phyloP scores from a whole-genome alignment of 2,113 vertebrate species.

The Ellobius talpinus region DNA sequence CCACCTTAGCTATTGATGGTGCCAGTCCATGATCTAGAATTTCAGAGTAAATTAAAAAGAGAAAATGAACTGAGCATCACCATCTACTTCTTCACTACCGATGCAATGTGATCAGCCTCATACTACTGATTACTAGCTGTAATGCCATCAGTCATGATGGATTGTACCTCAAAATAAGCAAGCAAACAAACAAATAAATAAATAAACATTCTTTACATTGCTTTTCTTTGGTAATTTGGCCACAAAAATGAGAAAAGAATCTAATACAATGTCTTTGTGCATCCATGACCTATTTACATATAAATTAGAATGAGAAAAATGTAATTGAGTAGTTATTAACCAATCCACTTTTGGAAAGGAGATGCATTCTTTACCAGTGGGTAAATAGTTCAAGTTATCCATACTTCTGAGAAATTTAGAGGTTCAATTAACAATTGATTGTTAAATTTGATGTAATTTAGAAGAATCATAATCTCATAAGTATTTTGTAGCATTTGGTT shows the following conservation, averaged over 20 bases:
- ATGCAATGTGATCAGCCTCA: neutral
- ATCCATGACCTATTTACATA: neutral
- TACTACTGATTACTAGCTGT: neutral
- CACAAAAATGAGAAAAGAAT: neutral
- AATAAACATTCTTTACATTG: neutral
- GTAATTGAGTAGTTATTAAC: neutral
- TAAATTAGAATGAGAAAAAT: neutral
- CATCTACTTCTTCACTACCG: neutral
- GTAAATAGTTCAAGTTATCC: neutral
- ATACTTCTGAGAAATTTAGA: neutral
- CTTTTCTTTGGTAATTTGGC: neutral
- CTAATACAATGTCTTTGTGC: neutral
- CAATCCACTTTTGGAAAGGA: neutral
- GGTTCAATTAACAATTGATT: constrained; percentile 56
- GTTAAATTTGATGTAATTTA: constrained; percentile 52
- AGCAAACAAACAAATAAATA: neutral
- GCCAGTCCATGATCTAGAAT: neutral
- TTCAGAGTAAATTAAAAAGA: neutral
- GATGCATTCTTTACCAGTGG: neutral
- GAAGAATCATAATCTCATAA: constrained; percentile 48
- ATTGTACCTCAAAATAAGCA: neutral
- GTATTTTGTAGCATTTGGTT: constrained; percentile 51
- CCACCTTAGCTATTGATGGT: neutral
- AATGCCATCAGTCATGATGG: neutral
- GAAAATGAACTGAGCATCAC: neutral